A percentile compares a stretch with the other conserved stretches of the same genome.
These are phyloP conservation scores for Rutilus rutilus DNA, from an alignment of 2,113 vertebrate genomes.

Conservation along the genomic window DNA sequence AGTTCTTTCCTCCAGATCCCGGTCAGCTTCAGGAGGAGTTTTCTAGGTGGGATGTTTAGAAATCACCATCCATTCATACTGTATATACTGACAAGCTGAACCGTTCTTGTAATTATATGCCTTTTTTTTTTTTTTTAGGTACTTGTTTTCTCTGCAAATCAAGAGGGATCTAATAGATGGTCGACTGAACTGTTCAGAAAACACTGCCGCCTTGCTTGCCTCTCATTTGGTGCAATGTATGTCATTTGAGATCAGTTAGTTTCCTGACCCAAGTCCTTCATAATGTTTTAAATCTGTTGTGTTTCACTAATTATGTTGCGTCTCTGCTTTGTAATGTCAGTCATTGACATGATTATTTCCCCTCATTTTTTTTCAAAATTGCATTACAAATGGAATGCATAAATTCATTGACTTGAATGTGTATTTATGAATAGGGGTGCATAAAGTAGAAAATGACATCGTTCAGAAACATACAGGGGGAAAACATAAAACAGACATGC, in stretches of 20 bases:
- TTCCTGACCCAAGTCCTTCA: not conserved
- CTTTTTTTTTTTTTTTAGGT: slow-evolving; percentile 73
- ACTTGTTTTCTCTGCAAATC: slow-evolving; percentile 93
- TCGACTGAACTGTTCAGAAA: slow-evolving; percentile 84
- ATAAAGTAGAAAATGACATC: not conserved
- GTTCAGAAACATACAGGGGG: too few species aligned
- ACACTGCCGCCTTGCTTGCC: slow-evolving; percentile 86
- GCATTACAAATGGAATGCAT: not conserved
- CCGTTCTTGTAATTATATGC: not conserved
- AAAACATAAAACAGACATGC: not conserved
- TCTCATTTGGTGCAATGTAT: slow-evolving; percentile 93
- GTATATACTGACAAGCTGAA: not conserved
- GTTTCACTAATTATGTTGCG: not conserved
- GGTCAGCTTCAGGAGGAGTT: slow-evolving; percentile 96
- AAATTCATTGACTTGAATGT: not conserved
- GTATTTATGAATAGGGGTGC: not conserved
- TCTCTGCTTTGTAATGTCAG: not conserved
- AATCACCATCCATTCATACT: not conserved
- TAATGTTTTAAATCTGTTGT: not conserved
- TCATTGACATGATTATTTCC: not conserved
- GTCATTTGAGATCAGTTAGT: slow-evolving; percentile 41
- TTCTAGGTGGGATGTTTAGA: slow-evolving; percentile 79
- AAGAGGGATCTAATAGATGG: slow-evolving; percentile 91
- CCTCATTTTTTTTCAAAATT: not conserved
- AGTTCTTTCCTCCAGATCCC: slow-evolving; percentile 97